Percentiles rank a stretch among this genome's conserved stretches.
phyloP scores from a whole-genome alignment of 1,140 invertebrate species.

The Cotesia typhae region DNA sequence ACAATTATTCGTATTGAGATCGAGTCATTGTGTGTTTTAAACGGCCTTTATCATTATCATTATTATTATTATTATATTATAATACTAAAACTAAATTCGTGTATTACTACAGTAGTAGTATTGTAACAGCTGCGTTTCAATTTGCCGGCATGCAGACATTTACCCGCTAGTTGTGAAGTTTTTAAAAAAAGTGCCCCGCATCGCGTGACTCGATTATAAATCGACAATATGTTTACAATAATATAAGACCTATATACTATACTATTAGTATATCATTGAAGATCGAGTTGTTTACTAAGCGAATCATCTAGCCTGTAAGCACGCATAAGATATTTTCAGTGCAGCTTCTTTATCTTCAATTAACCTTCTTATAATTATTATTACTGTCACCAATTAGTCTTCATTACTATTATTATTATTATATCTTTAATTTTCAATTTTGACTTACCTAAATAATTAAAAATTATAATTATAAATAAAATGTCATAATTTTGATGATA shows the following conservation, averaged over 20 bases:
- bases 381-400: not conserved
- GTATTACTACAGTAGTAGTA: too few relatives aligned
- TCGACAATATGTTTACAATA: not conserved
- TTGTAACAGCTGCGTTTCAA: slow-evolving; percentile 34
- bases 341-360: slow-evolving; percentile 9
- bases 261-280: not conserved
- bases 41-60: not conserved
- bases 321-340: not conserved
- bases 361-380: slow-evolving; percentile 7
- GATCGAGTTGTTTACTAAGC: slow-evolving; percentile 5
- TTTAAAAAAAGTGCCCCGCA: slow-evolving; percentile 18
- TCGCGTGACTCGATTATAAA: slow-evolving; percentile 26
- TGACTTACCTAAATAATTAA: too few relatives aligned
- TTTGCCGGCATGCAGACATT: slow-evolving; percentile 10
- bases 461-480: too few relatives aligned
- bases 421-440: not conserved
- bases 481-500: too few relatives aligned
- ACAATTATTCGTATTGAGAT: slow-evolving; percentile 26
- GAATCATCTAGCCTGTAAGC: not conserved
- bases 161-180: not conserved
- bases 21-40: slow-evolving; percentile 24
- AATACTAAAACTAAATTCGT: too few relatives aligned
- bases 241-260: not conserved
- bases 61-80: too few relatives aligned
- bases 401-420: not conserved